phyloP scores from a whole-genome alignment of 2,888 invertebrate species.

The Muschampia plurimacula region DNA sequence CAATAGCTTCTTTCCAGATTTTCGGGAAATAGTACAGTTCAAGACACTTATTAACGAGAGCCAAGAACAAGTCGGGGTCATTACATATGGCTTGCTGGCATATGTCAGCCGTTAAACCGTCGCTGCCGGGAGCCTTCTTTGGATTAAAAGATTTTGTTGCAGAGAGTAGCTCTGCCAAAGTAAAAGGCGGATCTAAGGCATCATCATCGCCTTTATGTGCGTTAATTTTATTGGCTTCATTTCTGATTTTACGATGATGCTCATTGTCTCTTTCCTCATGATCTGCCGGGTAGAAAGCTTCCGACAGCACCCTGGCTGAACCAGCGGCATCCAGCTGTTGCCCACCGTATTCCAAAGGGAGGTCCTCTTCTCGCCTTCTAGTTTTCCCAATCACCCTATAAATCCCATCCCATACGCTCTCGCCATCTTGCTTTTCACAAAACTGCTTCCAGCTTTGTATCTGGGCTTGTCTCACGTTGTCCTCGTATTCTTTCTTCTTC shows the following conservation, averaged over 20 bases:
- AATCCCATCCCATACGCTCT: neutral
- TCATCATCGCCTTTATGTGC: neutral
- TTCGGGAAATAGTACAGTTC: constrained; percentile 23
- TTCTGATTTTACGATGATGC: neutral
- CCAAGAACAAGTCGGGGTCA: neutral
- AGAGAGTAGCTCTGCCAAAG: neutral
- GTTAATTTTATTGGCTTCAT: too few relatives aligned
- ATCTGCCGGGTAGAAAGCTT: constrained; percentile 6
- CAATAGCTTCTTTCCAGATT: constrained; percentile 32
- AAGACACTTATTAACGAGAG: constrained; percentile 24
- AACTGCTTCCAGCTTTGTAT: neutral
- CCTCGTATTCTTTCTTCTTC: neutral
- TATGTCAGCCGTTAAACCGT: constrained; percentile 28
- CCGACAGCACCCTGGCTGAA: neutral
- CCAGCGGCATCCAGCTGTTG: neutral
- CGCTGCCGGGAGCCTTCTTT: constrained; percentile 29
- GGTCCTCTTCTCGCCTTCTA: neutral
- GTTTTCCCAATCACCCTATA: constrained; percentile 6
- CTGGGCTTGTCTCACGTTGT: neutral
- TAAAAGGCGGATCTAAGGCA: neutral
- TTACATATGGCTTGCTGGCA: neutral
- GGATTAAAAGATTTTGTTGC: constrained; percentile 17
- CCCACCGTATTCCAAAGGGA: neutral
- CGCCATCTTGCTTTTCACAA: constrained; percentile 1
- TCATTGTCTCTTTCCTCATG: neutral